Evolutionary conservation across 2,113 vertebrate species (phyloP), one percentile per base, ranked within the genome.

Genomic region (Perca fluviatilis): DNA sequence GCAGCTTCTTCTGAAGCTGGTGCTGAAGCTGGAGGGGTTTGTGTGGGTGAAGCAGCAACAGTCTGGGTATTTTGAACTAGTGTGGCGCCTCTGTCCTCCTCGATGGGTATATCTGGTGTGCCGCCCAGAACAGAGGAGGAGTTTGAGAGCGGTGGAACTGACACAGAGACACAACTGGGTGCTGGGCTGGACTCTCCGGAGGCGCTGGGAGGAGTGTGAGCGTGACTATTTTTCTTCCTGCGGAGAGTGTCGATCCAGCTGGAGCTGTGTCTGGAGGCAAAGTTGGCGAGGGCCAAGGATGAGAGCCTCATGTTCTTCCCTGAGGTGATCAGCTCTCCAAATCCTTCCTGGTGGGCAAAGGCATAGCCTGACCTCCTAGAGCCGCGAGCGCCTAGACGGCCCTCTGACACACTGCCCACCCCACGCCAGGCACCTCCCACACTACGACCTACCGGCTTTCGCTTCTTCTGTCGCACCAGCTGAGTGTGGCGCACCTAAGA

Each of bases 261-360:
- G 79, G 94, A 78, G 91, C 97, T 96, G 89, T 97, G 95, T 25
- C 96, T 96, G 2, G 96, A 79, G 43, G 95, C 82, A 2, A 98
- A 98, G 76, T 90, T 89, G 83, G 97, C 96, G 14, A 99, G 94
- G 0, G 96, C 97, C 77, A 97, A 74, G 13, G 97, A 97, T 57
- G 97, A 97, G 47, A 98, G 96, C 4, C 97, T 89, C 98, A 98
- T 98, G 94, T 98, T 99, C 88, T 97, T 99, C 60, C 98, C 98
- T 0, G 98, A 98, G 85, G 97, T 98, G 86, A 99, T 98, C 81
- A 98, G 96, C 87, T 99, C 98, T 27, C 98, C 98, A 0, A 98
- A 99, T 25, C 98, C 98, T 72, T 99, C 98, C 88, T 98, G 97
- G 90, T 99, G 98, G 0, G 98, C 97, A 80, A 99, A 99, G 83